A percentile compares a stretch with the other conserved stretches of the same genome.
These are phyloP conservation scores for Asarcornis scutulata DNA, from an alignment of 2,113 vertebrate genomes.

Conservation along the genomic window DNA sequence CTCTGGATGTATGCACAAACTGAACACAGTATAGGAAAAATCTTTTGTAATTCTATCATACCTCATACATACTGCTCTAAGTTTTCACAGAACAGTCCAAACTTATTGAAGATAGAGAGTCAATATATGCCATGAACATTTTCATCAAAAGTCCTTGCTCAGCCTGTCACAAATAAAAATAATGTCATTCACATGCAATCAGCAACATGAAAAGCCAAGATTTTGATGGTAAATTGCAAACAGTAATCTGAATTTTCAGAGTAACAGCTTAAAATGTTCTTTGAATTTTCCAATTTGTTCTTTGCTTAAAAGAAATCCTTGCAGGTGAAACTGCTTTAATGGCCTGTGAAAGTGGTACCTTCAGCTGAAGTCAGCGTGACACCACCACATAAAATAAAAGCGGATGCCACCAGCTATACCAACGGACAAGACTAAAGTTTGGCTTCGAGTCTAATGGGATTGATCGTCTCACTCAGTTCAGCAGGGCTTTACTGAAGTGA, in stretches of 20 bases:
- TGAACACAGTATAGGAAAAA: background rate
- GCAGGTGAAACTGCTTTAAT: background rate
- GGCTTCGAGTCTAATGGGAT: background rate
- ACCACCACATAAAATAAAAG: background rate
- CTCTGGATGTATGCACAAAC: background rate
- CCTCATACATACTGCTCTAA: background rate
- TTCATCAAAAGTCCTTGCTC: background rate
- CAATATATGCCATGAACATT: background rate
- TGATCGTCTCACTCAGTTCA: background rate
- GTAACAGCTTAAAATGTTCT: background rate
- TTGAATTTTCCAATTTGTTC: background rate
- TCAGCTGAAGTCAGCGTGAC: background rate
- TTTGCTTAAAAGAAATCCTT: background rate
- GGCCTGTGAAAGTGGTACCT: background rate
- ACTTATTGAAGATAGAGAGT: background rate
- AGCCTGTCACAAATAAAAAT: background rate
- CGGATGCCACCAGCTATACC: background rate
- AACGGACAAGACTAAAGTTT: background rate
- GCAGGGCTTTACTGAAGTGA: background rate
- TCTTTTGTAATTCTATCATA: background rate
- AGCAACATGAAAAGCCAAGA: background rate
- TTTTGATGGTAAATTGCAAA: background rate
- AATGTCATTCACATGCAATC: background rate
- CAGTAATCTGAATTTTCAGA: background rate
- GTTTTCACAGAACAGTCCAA: background rate